Evolutionary conservation across 2,888 invertebrate genomes (phyloP).

Genomic region (Tipula unca): DNA sequence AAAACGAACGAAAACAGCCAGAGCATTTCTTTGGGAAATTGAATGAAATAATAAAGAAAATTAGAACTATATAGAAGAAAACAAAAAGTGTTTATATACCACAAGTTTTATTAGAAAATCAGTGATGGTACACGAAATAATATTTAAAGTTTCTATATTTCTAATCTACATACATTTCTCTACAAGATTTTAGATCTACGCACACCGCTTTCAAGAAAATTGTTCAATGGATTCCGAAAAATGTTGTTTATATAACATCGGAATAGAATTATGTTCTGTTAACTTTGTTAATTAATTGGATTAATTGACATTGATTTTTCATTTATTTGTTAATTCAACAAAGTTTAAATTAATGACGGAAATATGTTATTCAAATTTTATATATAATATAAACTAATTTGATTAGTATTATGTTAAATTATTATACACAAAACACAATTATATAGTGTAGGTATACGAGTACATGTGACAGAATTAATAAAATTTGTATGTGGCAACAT

Average conservation of each 20-base stretch:
- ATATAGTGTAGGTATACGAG: no score
- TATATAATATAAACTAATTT: neutral
- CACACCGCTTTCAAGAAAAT: neutral
- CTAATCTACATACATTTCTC: no score
- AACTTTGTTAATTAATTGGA: neutral
- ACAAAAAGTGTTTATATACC: neutral
- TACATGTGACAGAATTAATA: no score
- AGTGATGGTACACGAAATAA: neutral
- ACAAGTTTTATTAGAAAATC: neutral
- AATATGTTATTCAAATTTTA: neutral
- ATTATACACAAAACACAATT: no score
- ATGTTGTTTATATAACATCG: neutral
- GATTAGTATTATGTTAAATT: neutral
- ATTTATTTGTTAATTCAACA: neutral
- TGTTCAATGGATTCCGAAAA: neutral
- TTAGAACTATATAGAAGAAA: neutral
- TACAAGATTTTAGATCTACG: neutral
- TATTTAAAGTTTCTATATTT: no score
- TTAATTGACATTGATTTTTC: neutral
- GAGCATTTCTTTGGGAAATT: neutral
- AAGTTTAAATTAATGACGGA: neutral
- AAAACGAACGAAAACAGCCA: neutral
- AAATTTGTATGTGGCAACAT: no score
- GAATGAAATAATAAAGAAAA: neutral
- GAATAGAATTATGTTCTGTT: neutral